Evolutionary conservation across 2,113 vertebrate species (phyloP).

Genomic region (Otocyon megalotis): DNA sequence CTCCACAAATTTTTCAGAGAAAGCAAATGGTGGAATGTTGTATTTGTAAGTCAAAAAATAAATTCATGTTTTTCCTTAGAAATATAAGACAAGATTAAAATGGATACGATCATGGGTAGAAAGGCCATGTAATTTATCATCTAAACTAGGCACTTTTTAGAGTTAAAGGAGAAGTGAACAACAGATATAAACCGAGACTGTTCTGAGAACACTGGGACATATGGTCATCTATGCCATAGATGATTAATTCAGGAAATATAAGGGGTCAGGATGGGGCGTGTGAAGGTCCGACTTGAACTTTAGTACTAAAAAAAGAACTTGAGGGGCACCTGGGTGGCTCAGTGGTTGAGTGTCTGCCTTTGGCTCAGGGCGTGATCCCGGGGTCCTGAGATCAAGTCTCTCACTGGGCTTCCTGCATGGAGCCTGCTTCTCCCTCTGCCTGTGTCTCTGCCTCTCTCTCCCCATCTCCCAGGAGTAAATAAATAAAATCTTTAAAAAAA

Average conservation of each 20-base stretch:
- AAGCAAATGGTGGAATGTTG: background rate
- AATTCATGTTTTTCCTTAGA: background rate
- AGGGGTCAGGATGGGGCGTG: background rate
- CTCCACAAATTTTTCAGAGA: slow-evolving; percentile 16
- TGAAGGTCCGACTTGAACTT: background rate
- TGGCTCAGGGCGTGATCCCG: no score
- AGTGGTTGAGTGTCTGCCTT: no score
- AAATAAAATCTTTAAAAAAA: no score
- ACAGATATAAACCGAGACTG: background rate
- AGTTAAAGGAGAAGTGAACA: background rate
- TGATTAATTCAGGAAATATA: background rate
- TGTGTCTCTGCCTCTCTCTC: no score
- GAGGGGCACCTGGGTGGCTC: background rate
- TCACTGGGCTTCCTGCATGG: no score
- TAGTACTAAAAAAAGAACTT: background rate
- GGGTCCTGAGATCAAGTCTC: no score
- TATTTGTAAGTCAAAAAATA: slow-evolving; percentile 41
- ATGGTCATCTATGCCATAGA: background rate
- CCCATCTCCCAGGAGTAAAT: no score
- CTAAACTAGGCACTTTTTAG: background rate
- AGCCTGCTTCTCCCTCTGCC: no score
- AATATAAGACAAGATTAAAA: background rate
- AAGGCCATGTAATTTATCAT: background rate
- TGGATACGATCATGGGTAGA: background rate
- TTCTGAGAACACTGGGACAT: background rate